Conservation (phyloP, 2,113 vertebrate species). For the Zonotrichia leucophrys region DNA sequence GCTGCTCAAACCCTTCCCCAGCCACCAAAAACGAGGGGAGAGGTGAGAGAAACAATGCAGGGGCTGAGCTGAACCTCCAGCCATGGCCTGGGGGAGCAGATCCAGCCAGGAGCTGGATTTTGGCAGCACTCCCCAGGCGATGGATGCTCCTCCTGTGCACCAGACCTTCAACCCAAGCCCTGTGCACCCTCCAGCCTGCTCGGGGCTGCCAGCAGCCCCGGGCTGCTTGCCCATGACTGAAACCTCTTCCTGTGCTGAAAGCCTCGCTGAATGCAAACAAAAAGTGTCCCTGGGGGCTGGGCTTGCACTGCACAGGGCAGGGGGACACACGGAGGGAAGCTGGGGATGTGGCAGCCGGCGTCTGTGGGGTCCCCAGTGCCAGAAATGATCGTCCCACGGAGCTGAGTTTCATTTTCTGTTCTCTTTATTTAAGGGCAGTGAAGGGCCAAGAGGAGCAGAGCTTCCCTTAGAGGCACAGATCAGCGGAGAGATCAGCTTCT, state of each 20-base stretch:
- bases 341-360: fast-evolving
- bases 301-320: fast-evolving
- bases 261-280: neutral
- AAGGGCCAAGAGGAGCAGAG: neutral
- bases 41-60: fast-evolving
- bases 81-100: fast-evolving
- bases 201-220: neutral
- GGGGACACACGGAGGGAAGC: neutral
- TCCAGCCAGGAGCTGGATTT: neutral
- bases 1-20: neutral
- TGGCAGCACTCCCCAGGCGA: neutral
- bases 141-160: neutral
- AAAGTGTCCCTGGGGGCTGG: neutral
- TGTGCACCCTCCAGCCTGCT: neutral
- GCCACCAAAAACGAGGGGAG: neutral
- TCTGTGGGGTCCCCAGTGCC: neutral
- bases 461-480: neutral
- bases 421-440: neutral
- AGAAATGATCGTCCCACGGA: fast-evolving
- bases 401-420: neutral
- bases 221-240: neutral
- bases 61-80: neutral
- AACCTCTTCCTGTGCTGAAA: conserved; percentile 31
- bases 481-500: neutral
- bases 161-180: neutral